phyloP scores from a whole-genome alignment of 2,888 invertebrate genomes.

The Mechanitis mazaeus region DNA sequence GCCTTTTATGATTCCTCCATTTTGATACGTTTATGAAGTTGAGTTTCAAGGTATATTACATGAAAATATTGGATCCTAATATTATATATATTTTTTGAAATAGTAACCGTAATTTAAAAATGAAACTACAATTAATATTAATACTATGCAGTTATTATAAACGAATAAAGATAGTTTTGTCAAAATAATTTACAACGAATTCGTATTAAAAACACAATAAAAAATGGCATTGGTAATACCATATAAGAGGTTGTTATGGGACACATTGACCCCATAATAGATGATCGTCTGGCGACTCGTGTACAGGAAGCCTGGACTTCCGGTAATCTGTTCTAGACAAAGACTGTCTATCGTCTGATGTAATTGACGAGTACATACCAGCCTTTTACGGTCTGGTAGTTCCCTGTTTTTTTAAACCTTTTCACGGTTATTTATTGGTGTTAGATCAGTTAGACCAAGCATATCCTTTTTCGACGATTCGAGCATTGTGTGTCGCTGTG shows the following conservation, averaged over 20 bases:
- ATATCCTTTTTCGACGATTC: conserved; percentile 3
- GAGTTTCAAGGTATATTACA: too few relatives aligned
- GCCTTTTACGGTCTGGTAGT: conserved; percentile 60
- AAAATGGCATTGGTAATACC: conserved; percentile 52
- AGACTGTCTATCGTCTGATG: conserved; percentile 46
- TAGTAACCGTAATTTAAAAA: too few relatives aligned
- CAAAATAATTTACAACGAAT: too few relatives aligned
- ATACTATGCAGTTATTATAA: too few relatives aligned
- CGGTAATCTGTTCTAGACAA: conserved; percentile 63
- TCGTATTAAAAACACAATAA: conserved; percentile 6
- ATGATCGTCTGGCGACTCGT: conserved; percentile 22
- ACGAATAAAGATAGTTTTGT: too few relatives aligned
- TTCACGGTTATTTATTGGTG: conserved; percentile 27
- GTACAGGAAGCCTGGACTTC: conserved; percentile 70
- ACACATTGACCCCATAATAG: conserved; percentile 45
- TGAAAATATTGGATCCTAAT: too few relatives aligned
- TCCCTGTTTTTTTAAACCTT: conserved; percentile 37
- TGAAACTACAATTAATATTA: too few relatives aligned
- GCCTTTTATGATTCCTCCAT: conserved; percentile 20
- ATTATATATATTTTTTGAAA: too few relatives aligned
- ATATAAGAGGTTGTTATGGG: conserved; percentile 60
- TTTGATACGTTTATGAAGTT: neutral
- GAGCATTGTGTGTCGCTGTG: neutral
- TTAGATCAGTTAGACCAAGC: conserved; percentile 16
- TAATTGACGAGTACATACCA: conserved; percentile 53